Percentiles rank a stretch among this genome's conserved stretches.
These are phyloP conservation scores for Dasyurus viverrinus DNA, from an alignment of 2,113 vertebrate species.

Conservation along the genomic window DNA sequence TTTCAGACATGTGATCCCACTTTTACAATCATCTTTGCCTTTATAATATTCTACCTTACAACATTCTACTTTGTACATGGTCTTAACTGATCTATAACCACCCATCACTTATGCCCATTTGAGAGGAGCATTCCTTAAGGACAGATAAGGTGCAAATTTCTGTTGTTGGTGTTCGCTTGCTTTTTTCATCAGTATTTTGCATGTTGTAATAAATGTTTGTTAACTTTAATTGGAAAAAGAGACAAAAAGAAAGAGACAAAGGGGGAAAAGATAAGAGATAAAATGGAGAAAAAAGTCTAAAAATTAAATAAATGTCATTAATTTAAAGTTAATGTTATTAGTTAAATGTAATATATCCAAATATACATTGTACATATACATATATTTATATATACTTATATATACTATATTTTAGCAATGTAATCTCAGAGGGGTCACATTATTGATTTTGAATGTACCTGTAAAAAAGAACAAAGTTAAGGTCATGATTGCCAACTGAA, in stretches of 20 bases:
- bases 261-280: not conserved
- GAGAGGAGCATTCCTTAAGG: not conserved
- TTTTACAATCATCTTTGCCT: not conserved
- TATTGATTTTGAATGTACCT: constrained; percentile 46
- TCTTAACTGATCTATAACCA: not conserved
- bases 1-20: not conserved
- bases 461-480: not conserved
- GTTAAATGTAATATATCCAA: not conserved
- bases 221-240: not conserved
- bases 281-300: constrained; percentile 1
- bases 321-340: constrained; percentile 13
- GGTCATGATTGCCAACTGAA: constrained; percentile 53
- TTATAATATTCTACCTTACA: not conserved
- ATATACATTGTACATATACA: not conserved
- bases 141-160: not conserved
- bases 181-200: not conserved
- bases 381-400: too few species aligned
- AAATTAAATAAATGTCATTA: constrained; percentile 45
- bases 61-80: not conserved
- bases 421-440: constrained; percentile 2
- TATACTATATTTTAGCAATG: not conserved
- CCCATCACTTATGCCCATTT: not conserved
- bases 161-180: too few species aligned
- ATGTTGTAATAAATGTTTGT: not conserved
- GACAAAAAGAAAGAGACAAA: not conserved